Evolutionary conservation across 2,888 invertebrate species (phyloP).

Genomic region (Drosophila anceps): DNA sequence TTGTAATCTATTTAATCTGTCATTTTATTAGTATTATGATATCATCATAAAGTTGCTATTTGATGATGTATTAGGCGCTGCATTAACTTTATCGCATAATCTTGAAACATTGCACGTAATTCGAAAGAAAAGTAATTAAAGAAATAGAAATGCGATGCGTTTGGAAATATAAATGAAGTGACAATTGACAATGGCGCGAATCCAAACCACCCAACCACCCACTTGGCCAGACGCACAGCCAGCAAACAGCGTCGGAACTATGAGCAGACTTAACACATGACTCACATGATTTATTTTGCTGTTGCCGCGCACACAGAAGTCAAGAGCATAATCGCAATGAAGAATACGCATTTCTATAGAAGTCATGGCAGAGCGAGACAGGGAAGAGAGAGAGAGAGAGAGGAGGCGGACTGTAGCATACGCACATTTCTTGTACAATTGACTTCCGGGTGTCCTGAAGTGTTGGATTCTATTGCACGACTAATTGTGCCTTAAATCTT

Average conservation of each 20-base stretch:
- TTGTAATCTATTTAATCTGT: not conserved
- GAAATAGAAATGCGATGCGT: not conserved
- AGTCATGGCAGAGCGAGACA: not conserved
- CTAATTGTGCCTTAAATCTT: conserved; percentile 67
- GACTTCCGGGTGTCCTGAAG: conserved; percentile 58
- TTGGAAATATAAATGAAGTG: conserved; percentile 5
- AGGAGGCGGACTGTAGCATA: not conserved
- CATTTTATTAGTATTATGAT: not conserved
- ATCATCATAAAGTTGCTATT: not conserved
- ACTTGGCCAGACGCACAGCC: not conserved
- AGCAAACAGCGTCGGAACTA: too few relatives aligned
- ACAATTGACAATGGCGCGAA: not conserved
- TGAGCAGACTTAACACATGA: not conserved
- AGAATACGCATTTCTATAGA: conserved; percentile 12
- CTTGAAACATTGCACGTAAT: conserved; percentile 3
- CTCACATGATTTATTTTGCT: conserved; percentile 3
- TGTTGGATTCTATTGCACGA: conserved; percentile 50
- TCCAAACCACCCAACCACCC: not conserved
- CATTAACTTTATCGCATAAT: conserved; percentile 1
- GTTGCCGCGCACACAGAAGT: not conserved
- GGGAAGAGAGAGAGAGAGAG: not conserved
- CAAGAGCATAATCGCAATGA: conserved; percentile 11
- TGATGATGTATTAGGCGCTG: not conserved
- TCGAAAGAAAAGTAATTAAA: conserved; percentile 1
- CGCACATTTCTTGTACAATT: conserved; percentile 22